phyloP scores from a whole-genome alignment of 1,140 invertebrate genomes.

The Antheraea pernyi region DNA sequence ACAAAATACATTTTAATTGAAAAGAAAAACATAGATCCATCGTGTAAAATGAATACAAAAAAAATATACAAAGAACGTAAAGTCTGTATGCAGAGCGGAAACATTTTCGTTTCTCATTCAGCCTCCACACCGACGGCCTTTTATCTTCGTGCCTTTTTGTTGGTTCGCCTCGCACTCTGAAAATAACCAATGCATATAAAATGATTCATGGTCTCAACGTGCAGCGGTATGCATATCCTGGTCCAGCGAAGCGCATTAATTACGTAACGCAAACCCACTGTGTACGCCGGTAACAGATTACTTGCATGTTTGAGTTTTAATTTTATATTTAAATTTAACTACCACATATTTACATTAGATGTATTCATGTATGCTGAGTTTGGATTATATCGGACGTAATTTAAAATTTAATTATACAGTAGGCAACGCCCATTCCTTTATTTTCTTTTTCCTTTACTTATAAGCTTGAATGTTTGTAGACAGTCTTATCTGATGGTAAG shows the following conservation, averaged over 20 bases:
- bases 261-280: slow-evolving; percentile 30
- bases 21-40: background rate
- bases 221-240: slow-evolving; percentile 25
- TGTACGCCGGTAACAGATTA: background rate
- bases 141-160: slow-evolving; percentile 39
- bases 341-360: background rate
- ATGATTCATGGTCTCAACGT: slow-evolving; percentile 52
- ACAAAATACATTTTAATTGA: background rate
- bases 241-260: slow-evolving; percentile 40
- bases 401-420: no score
- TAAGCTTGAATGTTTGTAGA: no score
- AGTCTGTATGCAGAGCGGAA: slow-evolving; percentile 5
- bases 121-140: background rate
- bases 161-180: slow-evolving; percentile 34
- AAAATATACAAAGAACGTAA: background rate
- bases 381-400: background rate
- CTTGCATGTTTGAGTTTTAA: background rate
- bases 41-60: background rate
- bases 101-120: slow-evolving; percentile 16
- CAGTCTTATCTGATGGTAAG: no score
- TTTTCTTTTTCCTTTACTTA: no score
- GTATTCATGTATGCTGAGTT: background rate
- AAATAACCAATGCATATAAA: slow-evolving; percentile 59
- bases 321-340: background rate
- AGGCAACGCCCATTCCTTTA: no score